Percentiles rank a stretch among this genome's conserved stretches.
phyloP scores from a whole-genome alignment of 2,888 invertebrate genomes.

The Eristalinus aeneus region DNA sequence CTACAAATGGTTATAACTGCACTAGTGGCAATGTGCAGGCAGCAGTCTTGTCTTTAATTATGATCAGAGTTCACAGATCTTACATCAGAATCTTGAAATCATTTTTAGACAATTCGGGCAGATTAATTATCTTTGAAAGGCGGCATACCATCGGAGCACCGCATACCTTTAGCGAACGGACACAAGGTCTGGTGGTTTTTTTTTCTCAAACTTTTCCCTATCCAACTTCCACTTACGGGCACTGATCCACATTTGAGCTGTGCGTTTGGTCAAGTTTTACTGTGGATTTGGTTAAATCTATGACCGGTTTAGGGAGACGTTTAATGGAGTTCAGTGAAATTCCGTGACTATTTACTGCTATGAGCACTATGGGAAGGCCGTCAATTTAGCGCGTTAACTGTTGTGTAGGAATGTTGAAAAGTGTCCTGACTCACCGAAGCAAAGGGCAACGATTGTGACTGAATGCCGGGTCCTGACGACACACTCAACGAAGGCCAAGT shows the following conservation, averaged over 20 bases:
- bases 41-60: conserved; percentile 59
- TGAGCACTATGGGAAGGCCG: neutral
- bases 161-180: conserved; percentile 46
- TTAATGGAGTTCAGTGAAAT: neutral
- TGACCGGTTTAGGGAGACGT: conserved; percentile 28
- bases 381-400: neutral
- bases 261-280: conserved; percentile 34
- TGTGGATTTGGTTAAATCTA: conserved; percentile 53
- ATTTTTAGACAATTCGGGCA: conserved; percentile 68
- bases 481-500: neutral
- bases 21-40: conserved; percentile 2
- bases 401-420: too few species aligned
- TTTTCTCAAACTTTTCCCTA: conserved; percentile 29
- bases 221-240: conserved; percentile 18
- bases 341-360: neutral
- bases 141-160: conserved; percentile 66
- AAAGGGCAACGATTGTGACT: too few species aligned
- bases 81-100: conserved; percentile 58
- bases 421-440: too few species aligned
- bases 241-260: conserved; percentile 60
- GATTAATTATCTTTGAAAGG: conserved; percentile 68
- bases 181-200: conserved; percentile 61
- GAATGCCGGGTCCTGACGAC: neutral
- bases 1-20: conserved; percentile 25
- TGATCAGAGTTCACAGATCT: conserved; percentile 60